These are phyloP conservation scores for Drosophila varians DNA, from an alignment of 1,140 invertebrate genomes.

Conservation along the genomic window DNA sequence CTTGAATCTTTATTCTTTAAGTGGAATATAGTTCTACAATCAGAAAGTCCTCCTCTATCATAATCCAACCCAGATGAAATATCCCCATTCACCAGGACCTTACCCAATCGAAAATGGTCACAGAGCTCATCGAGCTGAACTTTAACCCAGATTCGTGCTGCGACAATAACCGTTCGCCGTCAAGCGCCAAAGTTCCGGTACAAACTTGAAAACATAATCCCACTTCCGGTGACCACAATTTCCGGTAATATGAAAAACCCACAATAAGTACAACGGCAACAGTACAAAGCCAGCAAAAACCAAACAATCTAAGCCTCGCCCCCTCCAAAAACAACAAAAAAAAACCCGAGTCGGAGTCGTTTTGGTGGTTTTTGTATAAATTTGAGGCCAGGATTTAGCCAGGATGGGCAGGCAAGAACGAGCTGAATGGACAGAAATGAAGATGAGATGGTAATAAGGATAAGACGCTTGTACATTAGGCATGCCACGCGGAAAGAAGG, in stretches of 20 bases:
- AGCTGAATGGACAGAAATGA: conserved; percentile 74
- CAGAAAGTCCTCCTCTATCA: not conserved
- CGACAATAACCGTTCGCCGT: conserved; percentile 34
- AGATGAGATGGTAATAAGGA: conserved; percentile 76
- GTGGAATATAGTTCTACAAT: too few relatives aligned
- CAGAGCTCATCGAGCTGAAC: conserved; percentile 13
- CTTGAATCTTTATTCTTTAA: too few relatives aligned
- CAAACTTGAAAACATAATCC: conserved; percentile 80
- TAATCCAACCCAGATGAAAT: conserved; percentile 5
- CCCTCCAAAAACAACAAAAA: conserved; percentile 63
- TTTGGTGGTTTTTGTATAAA: conserved; percentile 72
- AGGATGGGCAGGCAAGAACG: conserved; percentile 21
- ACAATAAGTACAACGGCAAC: conserved; percentile 52
- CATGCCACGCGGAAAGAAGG: conserved; percentile 45
- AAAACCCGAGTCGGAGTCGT: conserved; percentile 20
- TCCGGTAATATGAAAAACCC: conserved; percentile 79
- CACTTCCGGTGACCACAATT: conserved; percentile 75
- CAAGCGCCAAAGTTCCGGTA: conserved; percentile 64
- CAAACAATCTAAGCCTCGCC: conserved; percentile 52
- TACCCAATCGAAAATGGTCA: conserved; percentile 26
- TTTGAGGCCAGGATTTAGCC: conserved; percentile 64
- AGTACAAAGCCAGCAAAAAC: conserved; percentile 23
- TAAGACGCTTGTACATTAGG: conserved; percentile 71
- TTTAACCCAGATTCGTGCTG: conserved; percentile 42
- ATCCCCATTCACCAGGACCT: conserved; percentile 47